These are phyloP conservation scores for Lasiommata megera DNA, from an alignment of 2,888 invertebrate species.

Conservation along the genomic window DNA sequence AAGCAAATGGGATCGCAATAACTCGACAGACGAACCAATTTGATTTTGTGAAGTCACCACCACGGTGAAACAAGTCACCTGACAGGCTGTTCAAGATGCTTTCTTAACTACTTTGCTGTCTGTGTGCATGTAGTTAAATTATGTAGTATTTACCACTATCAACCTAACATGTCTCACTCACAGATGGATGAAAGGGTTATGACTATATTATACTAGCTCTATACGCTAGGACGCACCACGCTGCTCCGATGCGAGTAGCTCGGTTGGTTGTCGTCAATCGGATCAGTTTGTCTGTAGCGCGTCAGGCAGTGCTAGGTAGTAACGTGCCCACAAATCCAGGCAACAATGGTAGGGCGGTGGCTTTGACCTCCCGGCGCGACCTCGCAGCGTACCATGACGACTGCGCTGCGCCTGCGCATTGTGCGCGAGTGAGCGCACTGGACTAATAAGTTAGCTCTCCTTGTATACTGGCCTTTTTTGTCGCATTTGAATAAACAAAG, in stretches of 20 bases:
- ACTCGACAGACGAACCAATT: background rate
- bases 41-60: too few species aligned
- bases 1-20: background rate
- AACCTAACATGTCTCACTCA: too few species aligned
- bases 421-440: background rate
- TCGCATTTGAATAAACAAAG: background rate
- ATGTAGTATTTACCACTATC: too few species aligned
- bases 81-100: too few species aligned
- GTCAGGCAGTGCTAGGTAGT: background rate
- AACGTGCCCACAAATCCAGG: conserved; percentile 5
- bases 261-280: background rate
- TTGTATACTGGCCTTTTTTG: background rate
- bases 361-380: conserved; percentile 28
- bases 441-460: conserved; percentile 1
- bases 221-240: too few species aligned
- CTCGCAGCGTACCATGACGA: conserved; percentile 25
- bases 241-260: too few species aligned
- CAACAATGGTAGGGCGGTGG: conserved; percentile 26
- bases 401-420: conserved; percentile 19
- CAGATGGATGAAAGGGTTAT: too few species aligned
- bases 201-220: too few species aligned
- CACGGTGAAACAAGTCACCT: too few species aligned
- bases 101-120: too few species aligned
- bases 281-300: background rate
- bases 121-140: too few species aligned